Percentiles rank a stretch among this genome's conserved stretches.
Evolutionary conservation across 2,888 invertebrate genomes (phyloP).

Genomic region (Temnothorax ravouxi): DNA sequence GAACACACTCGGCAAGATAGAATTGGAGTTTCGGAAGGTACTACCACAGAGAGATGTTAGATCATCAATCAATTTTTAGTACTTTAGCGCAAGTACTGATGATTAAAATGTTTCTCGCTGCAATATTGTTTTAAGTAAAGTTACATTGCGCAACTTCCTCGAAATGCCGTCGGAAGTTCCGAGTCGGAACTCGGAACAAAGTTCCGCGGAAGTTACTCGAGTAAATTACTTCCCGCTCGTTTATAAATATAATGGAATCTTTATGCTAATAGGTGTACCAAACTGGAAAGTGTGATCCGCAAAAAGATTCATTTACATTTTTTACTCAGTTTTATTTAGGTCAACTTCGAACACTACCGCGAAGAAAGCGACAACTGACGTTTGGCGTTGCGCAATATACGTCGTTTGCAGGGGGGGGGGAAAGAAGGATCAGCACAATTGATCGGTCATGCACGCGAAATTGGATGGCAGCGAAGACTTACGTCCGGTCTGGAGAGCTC

Average conservation of each 20-base stretch:
- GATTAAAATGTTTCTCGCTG: neutral
- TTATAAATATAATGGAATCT: neutral
- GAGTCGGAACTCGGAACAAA: neutral
- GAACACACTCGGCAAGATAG: neutral
- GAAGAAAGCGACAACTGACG: constrained; percentile 9
- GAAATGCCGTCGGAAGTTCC: neutral
- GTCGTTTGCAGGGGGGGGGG: neutral
- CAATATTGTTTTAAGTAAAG: neutral
- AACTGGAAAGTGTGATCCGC: neutral
- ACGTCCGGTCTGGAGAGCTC: neutral
- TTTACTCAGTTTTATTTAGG: neutral
- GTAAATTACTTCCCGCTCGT: constrained; percentile 1
- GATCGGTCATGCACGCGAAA: constrained; percentile 7
- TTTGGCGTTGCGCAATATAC: neutral
- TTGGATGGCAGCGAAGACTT: neutral
- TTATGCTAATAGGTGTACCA: neutral
- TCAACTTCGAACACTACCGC: neutral
- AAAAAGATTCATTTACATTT: constrained; percentile 18
- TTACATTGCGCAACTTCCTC: neutral
- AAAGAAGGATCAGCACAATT: neutral
- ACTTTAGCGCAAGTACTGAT: neutral
- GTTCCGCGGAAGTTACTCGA: neutral
- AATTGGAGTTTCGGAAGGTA: neutral
- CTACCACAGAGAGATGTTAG: neutral
- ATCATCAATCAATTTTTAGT: neutral